Evolutionary conservation across 2,113 vertebrate species (phyloP).

Genomic region (Equus quagga): DNA sequence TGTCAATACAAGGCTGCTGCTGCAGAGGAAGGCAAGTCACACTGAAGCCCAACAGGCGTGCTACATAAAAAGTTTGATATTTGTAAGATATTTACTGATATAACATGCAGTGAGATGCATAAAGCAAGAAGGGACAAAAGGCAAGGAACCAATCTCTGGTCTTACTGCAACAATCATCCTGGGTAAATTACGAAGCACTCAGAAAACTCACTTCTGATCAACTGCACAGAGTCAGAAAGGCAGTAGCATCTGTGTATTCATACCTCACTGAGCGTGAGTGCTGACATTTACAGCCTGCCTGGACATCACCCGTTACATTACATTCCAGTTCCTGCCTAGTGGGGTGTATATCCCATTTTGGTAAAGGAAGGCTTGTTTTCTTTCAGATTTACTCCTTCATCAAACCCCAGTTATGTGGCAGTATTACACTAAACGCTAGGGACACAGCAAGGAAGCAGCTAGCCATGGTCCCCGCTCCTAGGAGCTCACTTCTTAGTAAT

Average conservation of each 20-base stretch:
- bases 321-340: not conserved
- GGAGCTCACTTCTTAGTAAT: not conserved
- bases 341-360: not conserved
- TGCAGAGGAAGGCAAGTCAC: not conserved
- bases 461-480: not conserved
- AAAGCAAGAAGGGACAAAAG: not conserved
- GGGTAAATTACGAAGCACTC: not conserved
- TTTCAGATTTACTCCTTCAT: not conserved
- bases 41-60: not conserved
- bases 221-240: not conserved
- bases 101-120: not conserved
- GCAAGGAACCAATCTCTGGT: not conserved
- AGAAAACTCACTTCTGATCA: not conserved
- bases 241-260: fast-evolving
- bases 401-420: not conserved
- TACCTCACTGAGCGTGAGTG: not conserved
- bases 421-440: not conserved
- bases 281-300: not conserved
- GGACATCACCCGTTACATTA: not conserved
- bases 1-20: not conserved
- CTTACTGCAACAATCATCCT: fast-evolving
- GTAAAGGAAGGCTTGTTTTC: constrained; percentile 6
- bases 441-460: not conserved
- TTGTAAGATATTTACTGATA: not conserved
- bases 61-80: too few relatives aligned